Base-by-base conservation (phyloP, 2,797 vertebrate genomes). In the Oophaga sylvatica region DNA sequence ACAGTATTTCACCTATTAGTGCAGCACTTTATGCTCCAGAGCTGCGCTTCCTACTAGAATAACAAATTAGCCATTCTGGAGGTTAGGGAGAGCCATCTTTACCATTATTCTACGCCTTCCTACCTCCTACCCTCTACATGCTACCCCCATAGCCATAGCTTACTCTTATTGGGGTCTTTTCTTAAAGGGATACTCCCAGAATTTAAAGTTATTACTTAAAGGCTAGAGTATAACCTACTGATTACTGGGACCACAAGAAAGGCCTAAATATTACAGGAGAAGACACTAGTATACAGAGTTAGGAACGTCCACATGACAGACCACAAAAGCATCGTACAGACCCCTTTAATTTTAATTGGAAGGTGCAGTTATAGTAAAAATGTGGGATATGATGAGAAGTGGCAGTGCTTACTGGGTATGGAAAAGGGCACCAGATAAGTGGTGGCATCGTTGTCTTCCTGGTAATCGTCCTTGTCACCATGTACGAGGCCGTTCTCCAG, bases 401-500 rank as follows among this genome's bases (percentile, higher is more conserved):
- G 1, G 53, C 1, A 11, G 20, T 26, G 53, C 93, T 94, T 89
- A 96, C 98, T 95, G 80, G 98, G 98, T 90, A 96, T 2, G 80
- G 95, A 96, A 93, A 99, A 99, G 0, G 97, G 98, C 13, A 97
- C 97, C 77, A 96, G 94, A 60, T 93, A 95, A 59, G 94, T 94
- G 0, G 95, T 88, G 80, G 93, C 93, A 6, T 77, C 71, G 0
- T 89, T 90, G 22, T 93, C 94, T 13, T 92, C 93, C 0, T 95
- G 91, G 87, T 96, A 96, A 0, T 92, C 95, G 53, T 94, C 93
- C 91, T 96, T 96, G 92, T 96, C 95, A 91, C 95, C 95, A 0
- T 97, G 97, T n/a, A 99, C 94, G 1, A 96, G 97, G 53, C 98
- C 98, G 0, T 99, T 99, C 92, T 98, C 97, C 0, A 98, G 95